These are phyloP conservation scores for Spisula solida DNA, from an alignment of 2,888 invertebrate species.

Conservation along the genomic window DNA sequence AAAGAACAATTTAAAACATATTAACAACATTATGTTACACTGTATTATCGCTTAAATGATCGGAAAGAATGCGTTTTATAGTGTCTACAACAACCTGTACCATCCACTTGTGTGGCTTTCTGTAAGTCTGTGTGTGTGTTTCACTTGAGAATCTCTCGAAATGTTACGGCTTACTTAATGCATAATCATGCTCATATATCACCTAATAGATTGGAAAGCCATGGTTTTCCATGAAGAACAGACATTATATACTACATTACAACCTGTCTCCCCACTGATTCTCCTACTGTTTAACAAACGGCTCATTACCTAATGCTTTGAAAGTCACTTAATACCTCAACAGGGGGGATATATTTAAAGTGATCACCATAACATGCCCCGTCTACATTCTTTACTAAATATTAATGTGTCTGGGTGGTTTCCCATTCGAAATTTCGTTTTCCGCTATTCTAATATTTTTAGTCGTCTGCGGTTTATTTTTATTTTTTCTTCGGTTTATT, in stretches of 20 bases:
- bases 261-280: neutral
- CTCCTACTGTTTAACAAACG: neutral
- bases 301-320: neutral
- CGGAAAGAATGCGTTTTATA: neutral
- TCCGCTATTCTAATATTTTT: neutral
- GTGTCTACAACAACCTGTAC: neutral
- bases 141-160: slow-evolving; percentile 14
- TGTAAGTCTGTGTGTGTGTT: slow-evolving; percentile 7
- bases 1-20: neutral
- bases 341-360: neutral
- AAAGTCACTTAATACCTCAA: slow-evolving; percentile 4
- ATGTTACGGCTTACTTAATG: slow-evolving; percentile 21
- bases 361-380: slow-evolving; percentile 2
- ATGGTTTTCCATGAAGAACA: neutral
- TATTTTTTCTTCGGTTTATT: neutral
- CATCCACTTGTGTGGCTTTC: slow-evolving; percentile 21
- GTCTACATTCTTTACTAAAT: slow-evolving; percentile 11
- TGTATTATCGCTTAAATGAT: slow-evolving; percentile 8
- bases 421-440: slow-evolving; percentile 14
- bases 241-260: neutral
- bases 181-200: slow-evolving; percentile 12
- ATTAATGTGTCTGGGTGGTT: neutral
- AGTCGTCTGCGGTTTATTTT: slow-evolving; percentile 8
- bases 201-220: neutral
- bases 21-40: neutral